Evolutionary conservation across 2,888 invertebrate species (phyloP), one percentile per base, ranked within the genome.

Genomic region (Tortricodes alternella): DNA sequence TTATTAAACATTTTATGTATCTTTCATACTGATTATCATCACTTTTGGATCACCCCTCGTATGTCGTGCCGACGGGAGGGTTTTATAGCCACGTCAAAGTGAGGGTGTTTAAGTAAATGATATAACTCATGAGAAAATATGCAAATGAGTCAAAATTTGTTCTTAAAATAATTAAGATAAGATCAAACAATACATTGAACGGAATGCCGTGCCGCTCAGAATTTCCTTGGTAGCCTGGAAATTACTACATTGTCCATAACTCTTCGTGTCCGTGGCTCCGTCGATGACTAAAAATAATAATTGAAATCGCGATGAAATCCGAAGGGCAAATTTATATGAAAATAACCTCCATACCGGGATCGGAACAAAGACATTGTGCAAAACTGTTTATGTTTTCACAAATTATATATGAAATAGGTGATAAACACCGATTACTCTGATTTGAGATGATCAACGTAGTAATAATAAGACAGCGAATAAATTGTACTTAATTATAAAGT

Each of bases 321-420:
- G 76, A 80, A 82, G 80, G 79, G 64, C 76, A 66, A 66, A 70
- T 24, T 41, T 41, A 44, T 73, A 71, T 76, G 62, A 71, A 75
- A 77, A 79, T 74, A 73, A 75, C 78, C 69, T 71, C 53, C 76
- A 73, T 77, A 71, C 73, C 70, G 76, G 59, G 62, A 49, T 70
- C 58, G 58, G 63, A 70, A 86, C 86, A 87, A 85, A 85, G 84
- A 71, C 78, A 65, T 74, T 76, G 69, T 74, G 70, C 65, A 64
- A 53, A 60, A 62, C 66, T 60, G 58, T 62, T 67, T 64, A 68
- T 73, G 62, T 76, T 72, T 64, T 51, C 58, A 58, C 62, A 53
- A 61, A 62, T 65, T 60, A 61, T 58, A 39, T 44, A 46, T 57
- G 57, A 59, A 60, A 61, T 64, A 52, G 27, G 53, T 50, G 44